Evolutionary conservation across 2,113 vertebrate genomes (phyloP), one percentile per base, ranked within the genome.

Genomic region (Cavia aperea): DNA sequence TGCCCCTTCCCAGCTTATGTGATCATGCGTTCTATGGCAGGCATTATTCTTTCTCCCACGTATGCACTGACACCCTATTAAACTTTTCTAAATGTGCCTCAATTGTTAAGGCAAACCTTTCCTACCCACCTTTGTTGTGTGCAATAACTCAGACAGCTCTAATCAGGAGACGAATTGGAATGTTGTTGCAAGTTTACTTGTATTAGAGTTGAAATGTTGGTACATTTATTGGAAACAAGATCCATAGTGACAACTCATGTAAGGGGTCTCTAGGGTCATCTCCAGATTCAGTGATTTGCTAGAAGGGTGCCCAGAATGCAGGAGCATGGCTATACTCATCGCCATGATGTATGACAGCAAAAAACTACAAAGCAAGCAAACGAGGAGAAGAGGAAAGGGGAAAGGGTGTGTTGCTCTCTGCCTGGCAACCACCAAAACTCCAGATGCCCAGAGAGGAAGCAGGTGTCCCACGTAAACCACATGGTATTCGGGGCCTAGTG

Each of bases 71-170:
- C 5, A 33, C 58, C 46, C 68, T 89, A 18, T 46, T 95, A 84
- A 92, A 87, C 49, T 89, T 79, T 77, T 51, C 87, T 86, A 88
- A 93, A 83, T 60, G 43, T 78, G 49, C 23, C 46, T 87, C 79
- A 46, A 6, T 78, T 91, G 26, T 92, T 92, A 70, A 24, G 26
- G 19, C 73, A 88, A 51, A 7, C 75, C 23, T 87, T 92, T 68
- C 58, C 81, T 81, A 39, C 10, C 86, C 21, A 51, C 66, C 10
- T 31, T 93, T 56, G 83, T 86, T 60, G 18, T 83, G 13, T 88
- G 63, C 5, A 72, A 92, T 56, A 93, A 85, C 66, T 60, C 68
- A 78, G 66, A 62, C 39, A 92, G 63, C 13, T 36, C 39, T 79
- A 92, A 36, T 66, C 12, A 94, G 43, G 5, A 92, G 36, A 77